These are phyloP conservation scores for Dasypus novemcinctus DNA, from an alignment of 2,113 vertebrate species.

Conservation along the genomic window DNA sequence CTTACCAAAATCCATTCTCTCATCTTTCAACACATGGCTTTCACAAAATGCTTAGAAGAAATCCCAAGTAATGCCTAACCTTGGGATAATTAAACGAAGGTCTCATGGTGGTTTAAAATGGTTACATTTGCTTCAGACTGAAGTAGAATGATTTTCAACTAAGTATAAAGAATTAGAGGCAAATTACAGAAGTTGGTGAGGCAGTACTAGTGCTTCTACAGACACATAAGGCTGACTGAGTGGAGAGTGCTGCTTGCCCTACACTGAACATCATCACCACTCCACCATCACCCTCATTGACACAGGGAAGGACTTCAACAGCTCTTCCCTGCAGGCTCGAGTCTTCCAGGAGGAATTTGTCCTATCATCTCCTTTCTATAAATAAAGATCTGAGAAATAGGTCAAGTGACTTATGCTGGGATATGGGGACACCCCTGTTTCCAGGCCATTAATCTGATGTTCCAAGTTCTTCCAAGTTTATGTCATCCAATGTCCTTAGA, in stretches of 20 bases:
- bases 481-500: neutral
- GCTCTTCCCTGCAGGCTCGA: neutral
- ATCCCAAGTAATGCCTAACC: neutral
- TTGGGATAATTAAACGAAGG: neutral
- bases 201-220: neutral
- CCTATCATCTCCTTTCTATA: neutral
- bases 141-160: neutral
- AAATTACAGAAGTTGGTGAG: neutral
- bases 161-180: rapidly evolving
- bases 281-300: neutral
- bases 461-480: neutral
- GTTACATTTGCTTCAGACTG: neutral
- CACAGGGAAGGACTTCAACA: neutral
- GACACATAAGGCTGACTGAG: rapidly evolving
- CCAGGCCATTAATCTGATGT: neutral
- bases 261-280: neutral
- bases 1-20: neutral
- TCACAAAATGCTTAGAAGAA: neutral
- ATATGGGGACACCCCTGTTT: neutral
- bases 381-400: neutral
- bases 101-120: neutral
- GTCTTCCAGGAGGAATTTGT: neutral
- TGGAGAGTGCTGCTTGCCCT: too few relatives aligned
- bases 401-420: neutral
- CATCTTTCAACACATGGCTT: neutral